Conservation (phyloP, 2,888 invertebrate genomes). For the Boloria selene region DNA sequence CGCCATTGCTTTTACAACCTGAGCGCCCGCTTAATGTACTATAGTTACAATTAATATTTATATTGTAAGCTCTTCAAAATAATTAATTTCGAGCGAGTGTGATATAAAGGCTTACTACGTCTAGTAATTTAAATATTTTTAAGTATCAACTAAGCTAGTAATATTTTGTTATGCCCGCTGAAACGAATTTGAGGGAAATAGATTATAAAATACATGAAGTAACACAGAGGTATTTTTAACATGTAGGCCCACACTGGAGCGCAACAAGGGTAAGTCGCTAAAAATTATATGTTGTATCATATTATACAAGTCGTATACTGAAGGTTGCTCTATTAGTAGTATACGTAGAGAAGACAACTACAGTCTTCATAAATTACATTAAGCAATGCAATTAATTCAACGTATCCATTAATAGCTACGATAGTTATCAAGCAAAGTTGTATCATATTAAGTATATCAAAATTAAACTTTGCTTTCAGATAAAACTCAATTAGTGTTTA, state of each 20-base stretch:
- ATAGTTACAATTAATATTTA: slow-evolving; percentile 27
- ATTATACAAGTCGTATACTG: background rate
- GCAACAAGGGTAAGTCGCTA: too few relatives aligned
- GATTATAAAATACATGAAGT: too few relatives aligned
- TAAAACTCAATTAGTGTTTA: slow-evolving; percentile 36
- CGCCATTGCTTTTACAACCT: slow-evolving; percentile 24
- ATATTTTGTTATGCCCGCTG: too few relatives aligned
- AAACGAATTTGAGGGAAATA: too few relatives aligned
- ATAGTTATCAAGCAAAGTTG: slow-evolving; percentile 35
- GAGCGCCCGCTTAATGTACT: slow-evolving; percentile 18
- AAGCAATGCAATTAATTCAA: slow-evolving; percentile 31
- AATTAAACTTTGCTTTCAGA: slow-evolving; percentile 27
- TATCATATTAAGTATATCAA: slow-evolving; percentile 35
- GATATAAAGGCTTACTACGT: slow-evolving; percentile 5
- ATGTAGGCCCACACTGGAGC: too few relatives aligned
- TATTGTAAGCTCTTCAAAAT: slow-evolving; percentile 18
- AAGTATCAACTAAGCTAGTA: too few relatives aligned
- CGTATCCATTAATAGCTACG: slow-evolving; percentile 36
- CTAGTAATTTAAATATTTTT: too few relatives aligned
- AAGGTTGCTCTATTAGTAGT: slow-evolving; percentile 3
- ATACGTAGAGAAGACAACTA: slow-evolving; percentile 18
- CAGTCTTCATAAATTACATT: slow-evolving; percentile 28
- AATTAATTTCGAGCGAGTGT: slow-evolving; percentile 11
- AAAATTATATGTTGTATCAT: too few relatives aligned
- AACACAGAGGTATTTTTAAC: too few relatives aligned